A percentile compares a stretch with the other conserved stretches of the same genome.
Conservation (phyloP, 1,140 invertebrate species). For the Nasonia longicornis region DNA sequence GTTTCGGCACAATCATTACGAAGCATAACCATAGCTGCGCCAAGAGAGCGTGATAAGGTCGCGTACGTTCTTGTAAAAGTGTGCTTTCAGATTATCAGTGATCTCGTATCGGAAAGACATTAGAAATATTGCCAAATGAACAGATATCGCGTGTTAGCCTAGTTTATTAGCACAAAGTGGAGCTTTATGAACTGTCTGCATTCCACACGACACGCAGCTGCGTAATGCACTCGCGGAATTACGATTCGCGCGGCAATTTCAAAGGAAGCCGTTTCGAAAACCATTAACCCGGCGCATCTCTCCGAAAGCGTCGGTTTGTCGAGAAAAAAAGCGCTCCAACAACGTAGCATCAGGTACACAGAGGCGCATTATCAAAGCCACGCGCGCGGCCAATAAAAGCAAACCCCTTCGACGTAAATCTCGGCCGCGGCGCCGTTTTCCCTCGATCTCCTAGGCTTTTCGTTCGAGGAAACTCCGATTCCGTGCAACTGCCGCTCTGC, state of each 20-base stretch:
- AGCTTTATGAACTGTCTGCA: not conserved
- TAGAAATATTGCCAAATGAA: slow-evolving; percentile 42
- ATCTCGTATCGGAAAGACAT: slow-evolving; percentile 39
- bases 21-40: slow-evolving; percentile 10
- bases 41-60: not conserved
- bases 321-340: not conserved
- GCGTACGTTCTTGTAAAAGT: slow-evolving; percentile 42
- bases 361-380: not conserved
- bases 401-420: not conserved
- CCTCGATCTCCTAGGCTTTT: not conserved
- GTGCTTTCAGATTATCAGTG: slow-evolving; percentile 36
- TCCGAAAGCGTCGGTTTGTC: not conserved
- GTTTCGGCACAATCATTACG: not conserved
- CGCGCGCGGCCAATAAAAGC: not conserved
- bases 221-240: too few species aligned
- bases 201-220: too few species aligned
- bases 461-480: slow-evolving; percentile 13
- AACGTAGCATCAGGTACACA: not conserved
- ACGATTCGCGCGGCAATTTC: not conserved
- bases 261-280: not conserved
- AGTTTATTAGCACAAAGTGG: not conserved
- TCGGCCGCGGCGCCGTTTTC: not conserved
- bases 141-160: not conserved
- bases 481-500: not conserved
- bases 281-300: not conserved